Evolutionary conservation across 1,140 invertebrate genomes (phyloP).

Genomic region (Pachyrhynchus sulphureomaculatus): DNA sequence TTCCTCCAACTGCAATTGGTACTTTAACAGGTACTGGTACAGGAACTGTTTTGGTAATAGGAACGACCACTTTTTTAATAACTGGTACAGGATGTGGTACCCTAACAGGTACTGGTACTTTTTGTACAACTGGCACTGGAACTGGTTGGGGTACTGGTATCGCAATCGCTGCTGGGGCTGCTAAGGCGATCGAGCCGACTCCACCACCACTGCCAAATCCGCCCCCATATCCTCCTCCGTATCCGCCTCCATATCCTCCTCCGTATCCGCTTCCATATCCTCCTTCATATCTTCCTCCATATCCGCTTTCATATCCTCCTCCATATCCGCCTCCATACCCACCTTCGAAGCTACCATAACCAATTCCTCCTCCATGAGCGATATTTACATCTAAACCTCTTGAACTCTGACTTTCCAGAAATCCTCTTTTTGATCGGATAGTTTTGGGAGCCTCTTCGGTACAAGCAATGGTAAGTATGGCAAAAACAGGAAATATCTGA

Average conservation of each 20-base stretch:
- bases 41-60: neutral
- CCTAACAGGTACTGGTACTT: slow-evolving; percentile 13
- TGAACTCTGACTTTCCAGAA: neutral
- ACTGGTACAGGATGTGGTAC: slow-evolving; percentile 15
- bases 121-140: slow-evolving; percentile 5
- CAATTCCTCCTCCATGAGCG: neutral
- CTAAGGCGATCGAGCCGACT: neutral
- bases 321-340: too few relatives aligned
- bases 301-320: too few relatives aligned
- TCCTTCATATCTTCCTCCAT: too few relatives aligned
- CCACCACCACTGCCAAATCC: neutral
- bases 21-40: slow-evolving; percentile 3
- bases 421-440: too few relatives aligned
- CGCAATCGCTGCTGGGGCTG: neutral
- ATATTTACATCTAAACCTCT: too few relatives aligned
- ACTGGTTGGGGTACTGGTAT: slow-evolving; percentile 8
- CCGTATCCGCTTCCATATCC: too few relatives aligned
- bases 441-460: neutral
- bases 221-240: slow-evolving; percentile 3
- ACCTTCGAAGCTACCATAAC: too few relatives aligned
- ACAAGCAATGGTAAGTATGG: too few relatives aligned
- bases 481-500: too few relatives aligned
- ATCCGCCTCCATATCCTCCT: too few relatives aligned
- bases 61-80: neutral
- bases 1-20: neutral